Evolutionary conservation across 2,888 invertebrate species (phyloP).

Genomic region (Amiota minor): DNA sequence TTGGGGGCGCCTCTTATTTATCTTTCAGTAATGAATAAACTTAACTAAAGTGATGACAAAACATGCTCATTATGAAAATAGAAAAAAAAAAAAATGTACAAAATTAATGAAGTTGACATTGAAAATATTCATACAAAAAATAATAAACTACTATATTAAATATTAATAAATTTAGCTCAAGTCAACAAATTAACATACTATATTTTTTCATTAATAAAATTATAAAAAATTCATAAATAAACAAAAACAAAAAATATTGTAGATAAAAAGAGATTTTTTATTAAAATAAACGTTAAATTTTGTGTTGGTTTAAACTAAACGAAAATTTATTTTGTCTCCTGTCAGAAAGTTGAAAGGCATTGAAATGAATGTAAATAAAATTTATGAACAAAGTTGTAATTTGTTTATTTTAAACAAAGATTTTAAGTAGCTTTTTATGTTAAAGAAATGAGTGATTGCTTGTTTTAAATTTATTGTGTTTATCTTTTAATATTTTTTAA

Average conservation of each 20-base stretch:
- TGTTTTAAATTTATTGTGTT: slow-evolving; percentile 21
- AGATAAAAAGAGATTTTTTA: neutral
- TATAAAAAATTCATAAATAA: neutral
- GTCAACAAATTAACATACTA: slow-evolving; percentile 23
- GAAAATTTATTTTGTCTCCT: too few species aligned
- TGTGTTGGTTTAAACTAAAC: neutral
- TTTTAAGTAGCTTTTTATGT: neutral
- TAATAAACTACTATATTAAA: neutral
- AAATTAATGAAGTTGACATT: slow-evolving; percentile 8
- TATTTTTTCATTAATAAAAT: neutral
- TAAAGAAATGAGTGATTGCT: neutral
- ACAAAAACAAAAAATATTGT: slow-evolving; percentile 40
- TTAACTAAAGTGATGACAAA: too few species aligned
- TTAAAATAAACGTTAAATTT: neutral
- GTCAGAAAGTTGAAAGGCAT: too few species aligned
- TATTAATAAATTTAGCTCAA: slow-evolving; percentile 1
- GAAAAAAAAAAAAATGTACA: neutral
- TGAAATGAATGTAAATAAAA: neutral
- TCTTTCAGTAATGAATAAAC: too few species aligned
- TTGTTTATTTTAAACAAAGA: slow-evolving; percentile 15
- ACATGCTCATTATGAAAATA: too few species aligned
- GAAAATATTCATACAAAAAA: slow-evolving; percentile 17
- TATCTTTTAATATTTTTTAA: slow-evolving; percentile 32
- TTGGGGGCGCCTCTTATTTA: too few species aligned
- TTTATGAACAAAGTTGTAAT: neutral